Percentiles rank a stretch among this genome's conserved stretches.
These are phyloP conservation scores for Coccyzus lansbergi DNA, from an alignment of 2,797 vertebrate genomes.

Conservation along the genomic window DNA sequence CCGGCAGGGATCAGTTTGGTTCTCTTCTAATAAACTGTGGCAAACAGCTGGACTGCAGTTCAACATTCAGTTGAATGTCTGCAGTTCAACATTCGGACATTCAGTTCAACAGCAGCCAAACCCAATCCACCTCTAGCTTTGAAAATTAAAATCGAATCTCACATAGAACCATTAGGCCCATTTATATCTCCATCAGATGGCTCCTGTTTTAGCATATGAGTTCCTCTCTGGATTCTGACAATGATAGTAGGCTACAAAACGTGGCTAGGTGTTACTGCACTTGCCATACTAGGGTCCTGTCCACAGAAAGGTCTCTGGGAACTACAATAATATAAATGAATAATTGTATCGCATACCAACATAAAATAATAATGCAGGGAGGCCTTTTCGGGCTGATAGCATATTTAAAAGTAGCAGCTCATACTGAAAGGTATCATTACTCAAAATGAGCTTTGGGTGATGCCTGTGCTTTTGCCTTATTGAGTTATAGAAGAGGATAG, in stretches of 20 bases:
- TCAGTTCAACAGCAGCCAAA: neutral
- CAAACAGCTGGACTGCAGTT: neutral
- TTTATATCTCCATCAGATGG: neutral
- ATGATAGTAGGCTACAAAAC: neutral
- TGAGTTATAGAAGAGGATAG: neutral
- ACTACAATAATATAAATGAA: neutral
- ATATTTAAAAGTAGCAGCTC: neutral
- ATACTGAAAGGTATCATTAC: neutral
- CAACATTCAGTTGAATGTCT: too few species aligned
- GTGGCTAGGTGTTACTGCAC: neutral
- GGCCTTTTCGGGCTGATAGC: neutral
- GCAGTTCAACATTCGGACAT: too few species aligned
- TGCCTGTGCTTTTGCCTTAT: neutral
- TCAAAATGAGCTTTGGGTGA: neutral
- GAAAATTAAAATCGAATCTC: neutral
- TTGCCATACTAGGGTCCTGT: neutral
- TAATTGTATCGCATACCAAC: neutral
- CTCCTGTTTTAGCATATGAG: fast-evolving
- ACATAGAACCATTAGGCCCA: neutral
- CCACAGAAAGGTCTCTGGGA: neutral
- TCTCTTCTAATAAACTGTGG: neutral
- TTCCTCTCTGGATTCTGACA: neutral
- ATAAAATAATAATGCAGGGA: neutral
- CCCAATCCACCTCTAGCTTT: neutral
- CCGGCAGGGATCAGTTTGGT: neutral